These are phyloP conservation scores for Melinaea marsaeus DNA, from an alignment of 2,888 invertebrate species.

Conservation along the genomic window DNA sequence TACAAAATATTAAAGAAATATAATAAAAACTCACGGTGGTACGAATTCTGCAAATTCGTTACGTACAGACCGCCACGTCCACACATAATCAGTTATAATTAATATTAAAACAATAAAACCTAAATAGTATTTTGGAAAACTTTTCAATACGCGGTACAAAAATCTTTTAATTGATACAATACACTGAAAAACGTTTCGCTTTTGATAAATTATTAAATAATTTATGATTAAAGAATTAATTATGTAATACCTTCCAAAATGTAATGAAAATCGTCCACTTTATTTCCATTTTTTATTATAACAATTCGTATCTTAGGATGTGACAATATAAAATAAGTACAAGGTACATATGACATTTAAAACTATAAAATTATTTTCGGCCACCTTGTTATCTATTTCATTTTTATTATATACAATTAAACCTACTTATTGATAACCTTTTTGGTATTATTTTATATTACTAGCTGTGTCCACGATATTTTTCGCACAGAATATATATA, in stretches of 20 bases:
- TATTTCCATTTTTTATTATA: background rate
- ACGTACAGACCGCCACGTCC: no score
- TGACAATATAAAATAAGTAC: background rate
- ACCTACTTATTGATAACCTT: conserved; percentile 1
- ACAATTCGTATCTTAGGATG: background rate
- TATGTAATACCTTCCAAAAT: conserved; percentile 1
- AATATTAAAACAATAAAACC: background rate
- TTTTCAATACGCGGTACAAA: conserved; percentile 1
- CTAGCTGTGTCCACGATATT: no score
- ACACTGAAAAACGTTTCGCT: background rate
- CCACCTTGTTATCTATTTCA: background rate
- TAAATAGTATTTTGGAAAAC: conserved; percentile 2
- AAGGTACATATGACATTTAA: background rate
- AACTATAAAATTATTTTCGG: background rate
- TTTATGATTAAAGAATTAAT: background rate
- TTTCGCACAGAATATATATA: no score
- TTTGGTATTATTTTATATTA: background rate
- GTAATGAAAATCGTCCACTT: background rate
- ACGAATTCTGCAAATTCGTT: background rate
- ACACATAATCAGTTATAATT: background rate
- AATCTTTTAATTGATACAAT: background rate
- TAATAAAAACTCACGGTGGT: background rate
- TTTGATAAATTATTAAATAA: background rate
- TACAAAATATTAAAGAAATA: no score
- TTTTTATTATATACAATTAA: no score